Conservation (phyloP, 2,888 invertebrate species). For the Caenorhabditis sp. region DNA sequence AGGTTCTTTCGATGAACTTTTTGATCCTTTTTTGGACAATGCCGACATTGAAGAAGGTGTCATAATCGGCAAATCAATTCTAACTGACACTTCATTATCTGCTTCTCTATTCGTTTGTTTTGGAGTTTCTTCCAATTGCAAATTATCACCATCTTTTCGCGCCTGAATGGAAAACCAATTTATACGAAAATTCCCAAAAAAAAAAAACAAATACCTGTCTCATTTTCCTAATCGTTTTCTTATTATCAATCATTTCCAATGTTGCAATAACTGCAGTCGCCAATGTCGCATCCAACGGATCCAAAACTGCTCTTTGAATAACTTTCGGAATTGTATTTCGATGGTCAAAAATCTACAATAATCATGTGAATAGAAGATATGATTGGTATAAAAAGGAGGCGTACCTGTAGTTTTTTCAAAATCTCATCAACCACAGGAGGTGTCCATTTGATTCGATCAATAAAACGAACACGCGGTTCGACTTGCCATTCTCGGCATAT, state of each 20-base stretch:
- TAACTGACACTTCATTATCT: not conserved
- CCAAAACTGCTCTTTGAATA: conserved; percentile 97
- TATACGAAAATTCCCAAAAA: not conserved
- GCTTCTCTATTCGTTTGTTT: not conserved
- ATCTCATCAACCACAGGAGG: conserved; percentile 98
- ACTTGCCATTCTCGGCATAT: conserved; percentile 94
- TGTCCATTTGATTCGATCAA: conserved; percentile 77
- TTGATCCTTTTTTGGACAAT: not conserved
- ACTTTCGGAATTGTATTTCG: conserved; percentile 98
- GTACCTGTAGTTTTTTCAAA: conserved; percentile 83
- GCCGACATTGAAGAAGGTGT: not conserved
- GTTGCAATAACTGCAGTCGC: conserved; percentile 73
- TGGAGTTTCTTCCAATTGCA: not conserved
- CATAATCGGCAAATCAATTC: conserved; percentile 1
- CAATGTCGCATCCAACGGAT: conserved; percentile 91
- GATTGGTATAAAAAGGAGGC: no score
- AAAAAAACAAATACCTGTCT: conserved; percentile 18
- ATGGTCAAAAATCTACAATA: conserved; percentile 84
- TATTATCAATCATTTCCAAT: conserved; percentile 30
- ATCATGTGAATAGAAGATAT: not conserved
- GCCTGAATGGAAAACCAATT: not conserved
- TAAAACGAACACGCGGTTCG: conserved; percentile 79
- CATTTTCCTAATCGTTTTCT: conserved; percentile 27
- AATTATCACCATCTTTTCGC: not conserved
- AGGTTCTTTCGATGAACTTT: not conserved